These are phyloP conservation scores for Adelphocoris suturalis DNA, from an alignment of 2,888 invertebrate species.

Conservation along the genomic window DNA sequence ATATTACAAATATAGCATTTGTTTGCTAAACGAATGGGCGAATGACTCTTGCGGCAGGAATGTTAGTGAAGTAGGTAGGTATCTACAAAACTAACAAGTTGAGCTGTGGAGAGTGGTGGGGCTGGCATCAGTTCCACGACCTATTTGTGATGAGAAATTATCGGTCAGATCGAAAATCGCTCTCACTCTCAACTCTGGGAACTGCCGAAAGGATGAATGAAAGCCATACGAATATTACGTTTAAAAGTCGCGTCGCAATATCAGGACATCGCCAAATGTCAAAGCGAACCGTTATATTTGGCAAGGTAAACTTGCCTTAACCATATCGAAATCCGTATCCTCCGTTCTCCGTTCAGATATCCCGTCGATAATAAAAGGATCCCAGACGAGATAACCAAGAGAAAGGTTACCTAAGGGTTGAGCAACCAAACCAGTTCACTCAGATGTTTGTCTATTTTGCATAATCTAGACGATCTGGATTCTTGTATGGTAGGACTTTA, in stretches of 20 bases:
- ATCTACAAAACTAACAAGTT: no score
- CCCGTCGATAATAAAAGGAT: conserved; percentile 7
- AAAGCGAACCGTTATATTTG: background rate
- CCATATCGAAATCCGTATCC: conserved; percentile 9
- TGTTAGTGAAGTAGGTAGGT: no score
- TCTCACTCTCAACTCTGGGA: background rate
- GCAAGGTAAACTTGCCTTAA: background rate
- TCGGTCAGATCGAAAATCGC: background rate
- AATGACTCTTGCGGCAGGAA: no score
- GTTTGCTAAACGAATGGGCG: no score
- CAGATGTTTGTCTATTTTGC: conserved; percentile 10
- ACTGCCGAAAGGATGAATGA: background rate
- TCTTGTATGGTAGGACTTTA: background rate
- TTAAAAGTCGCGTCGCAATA: background rate
- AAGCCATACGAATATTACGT: background rate
- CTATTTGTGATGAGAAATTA: no score
- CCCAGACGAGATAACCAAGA: background rate
- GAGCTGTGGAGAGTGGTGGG: no score
- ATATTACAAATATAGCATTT: no score
- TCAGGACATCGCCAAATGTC: background rate
- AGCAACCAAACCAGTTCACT: background rate
- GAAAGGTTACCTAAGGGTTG: conserved; percentile 45
- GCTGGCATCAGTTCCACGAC: no score
- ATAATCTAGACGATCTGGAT: background rate
- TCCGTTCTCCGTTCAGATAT: background rate